Conservation (phyloP, 2,888 invertebrate species). For the Junonia oenone region DNA sequence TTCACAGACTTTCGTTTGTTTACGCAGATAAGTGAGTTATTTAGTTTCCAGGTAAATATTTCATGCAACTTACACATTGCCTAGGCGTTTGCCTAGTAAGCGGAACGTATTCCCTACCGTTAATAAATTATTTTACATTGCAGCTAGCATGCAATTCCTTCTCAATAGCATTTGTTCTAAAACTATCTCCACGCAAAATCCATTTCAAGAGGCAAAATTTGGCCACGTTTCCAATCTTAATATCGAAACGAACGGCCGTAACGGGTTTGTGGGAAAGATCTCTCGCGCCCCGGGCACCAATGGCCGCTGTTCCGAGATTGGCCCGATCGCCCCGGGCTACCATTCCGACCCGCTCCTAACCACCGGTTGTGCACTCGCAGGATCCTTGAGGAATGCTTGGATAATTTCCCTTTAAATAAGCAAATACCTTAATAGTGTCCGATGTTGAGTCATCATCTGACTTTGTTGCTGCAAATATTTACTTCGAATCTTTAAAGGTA, state of each 20-base stretch:
- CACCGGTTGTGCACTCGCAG: constrained; percentile 43
- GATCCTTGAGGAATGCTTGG: constrained; percentile 20
- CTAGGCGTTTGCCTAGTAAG: too few species aligned
- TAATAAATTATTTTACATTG: background rate
- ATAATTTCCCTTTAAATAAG: constrained; percentile 15
- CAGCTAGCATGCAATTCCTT: background rate
- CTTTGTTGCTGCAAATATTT: background rate
- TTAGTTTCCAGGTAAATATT: too few species aligned
- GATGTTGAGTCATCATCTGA: background rate
- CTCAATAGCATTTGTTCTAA: background rate
- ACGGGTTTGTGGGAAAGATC: constrained; percentile 60
- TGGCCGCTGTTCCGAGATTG: constrained; percentile 55
- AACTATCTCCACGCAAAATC: background rate
- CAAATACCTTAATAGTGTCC: constrained; percentile 5
- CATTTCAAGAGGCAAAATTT: constrained; percentile 13
- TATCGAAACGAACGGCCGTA: constrained; percentile 20
- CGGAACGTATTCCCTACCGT: too few species aligned
- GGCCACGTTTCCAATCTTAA: constrained; percentile 20
- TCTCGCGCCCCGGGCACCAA: constrained; percentile 53
- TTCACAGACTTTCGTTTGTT: too few species aligned
- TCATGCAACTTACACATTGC: too few species aligned
- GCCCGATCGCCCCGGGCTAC: constrained; percentile 55
- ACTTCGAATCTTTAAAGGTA: background rate
- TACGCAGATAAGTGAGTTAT: too few species aligned
- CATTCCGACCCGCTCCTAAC: constrained; percentile 51